Conservation (phyloP, 2,888 invertebrate species). For the Drosophila buzzatii region DNA sequence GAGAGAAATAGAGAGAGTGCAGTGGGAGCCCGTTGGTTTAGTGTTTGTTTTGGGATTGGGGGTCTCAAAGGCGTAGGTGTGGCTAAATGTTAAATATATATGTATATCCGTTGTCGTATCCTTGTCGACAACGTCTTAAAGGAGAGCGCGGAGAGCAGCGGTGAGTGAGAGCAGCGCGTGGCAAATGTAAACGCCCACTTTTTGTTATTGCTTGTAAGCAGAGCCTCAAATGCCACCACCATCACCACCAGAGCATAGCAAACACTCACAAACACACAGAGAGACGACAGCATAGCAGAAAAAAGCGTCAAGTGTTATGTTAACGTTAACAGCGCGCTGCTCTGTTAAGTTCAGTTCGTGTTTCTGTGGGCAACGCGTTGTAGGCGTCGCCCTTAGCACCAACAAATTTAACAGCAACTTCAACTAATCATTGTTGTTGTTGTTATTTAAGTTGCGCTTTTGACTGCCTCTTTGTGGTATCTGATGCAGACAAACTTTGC, state of each 20-base stretch:
- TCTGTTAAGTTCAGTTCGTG: conserved; percentile 49
- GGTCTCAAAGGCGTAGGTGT: conserved; percentile 61
- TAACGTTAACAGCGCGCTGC: conserved; percentile 50
- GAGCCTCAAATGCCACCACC: conserved; percentile 45
- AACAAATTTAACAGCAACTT: conserved; percentile 10
- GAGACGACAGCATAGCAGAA: conserved; percentile 34
- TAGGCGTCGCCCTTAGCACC: conserved; percentile 60
- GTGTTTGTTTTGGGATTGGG: conserved; percentile 19
- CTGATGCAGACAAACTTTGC: conserved; percentile 69
- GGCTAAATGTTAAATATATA: conserved; percentile 68
- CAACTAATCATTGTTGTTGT: conserved; percentile 7
- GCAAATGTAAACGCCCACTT: conserved; percentile 76
- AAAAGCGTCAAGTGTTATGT: conserved; percentile 44
- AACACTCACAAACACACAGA: conserved; percentile 17
- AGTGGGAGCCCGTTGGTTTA: conserved; percentile 1
- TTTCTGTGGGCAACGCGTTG: conserved; percentile 34
- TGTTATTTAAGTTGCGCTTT: conserved; percentile 45
- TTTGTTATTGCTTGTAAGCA: conserved; percentile 60
- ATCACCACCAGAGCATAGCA: conserved; percentile 24
- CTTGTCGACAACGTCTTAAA: conserved; percentile 55
- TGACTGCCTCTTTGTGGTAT: conserved; percentile 45
- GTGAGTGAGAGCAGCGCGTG: conserved; percentile 51
- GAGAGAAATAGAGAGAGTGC: neutral
- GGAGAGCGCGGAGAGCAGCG: conserved; percentile 39
- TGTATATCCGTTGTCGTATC: conserved; percentile 30